A percentile compares a stretch with the other conserved stretches of the same genome.
Evolutionary conservation across 92 coral and sea anemone genomes (phyloP).

Genomic region (Meandrina meandrites): DNA sequence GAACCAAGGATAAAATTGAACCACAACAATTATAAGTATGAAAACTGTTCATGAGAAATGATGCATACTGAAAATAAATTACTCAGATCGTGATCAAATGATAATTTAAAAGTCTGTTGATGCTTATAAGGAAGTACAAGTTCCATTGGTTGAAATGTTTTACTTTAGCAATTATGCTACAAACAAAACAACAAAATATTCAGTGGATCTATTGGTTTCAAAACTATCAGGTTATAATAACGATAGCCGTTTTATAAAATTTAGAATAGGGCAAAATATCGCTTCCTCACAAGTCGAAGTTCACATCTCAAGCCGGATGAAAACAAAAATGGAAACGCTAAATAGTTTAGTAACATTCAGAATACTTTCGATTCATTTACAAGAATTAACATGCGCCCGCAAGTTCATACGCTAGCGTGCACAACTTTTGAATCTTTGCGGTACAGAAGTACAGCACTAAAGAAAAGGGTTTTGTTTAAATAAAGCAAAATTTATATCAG

Average conservation of each 20-base stretch:
- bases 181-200: background rate
- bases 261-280: too few species aligned
- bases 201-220: background rate
- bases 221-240: too few species aligned
- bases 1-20: too few species aligned
- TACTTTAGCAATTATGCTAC: background rate
- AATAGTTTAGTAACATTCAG: conserved; percentile 12
- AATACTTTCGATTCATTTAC: conserved; percentile 10
- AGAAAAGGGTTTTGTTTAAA: too few species aligned
- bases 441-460: too few species aligned
- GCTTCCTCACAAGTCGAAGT: too few species aligned
- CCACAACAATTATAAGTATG: too few species aligned
- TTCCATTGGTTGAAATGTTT: background rate
- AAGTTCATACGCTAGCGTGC: background rate
- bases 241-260: too few species aligned
- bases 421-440: background rate
- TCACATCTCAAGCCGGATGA: background rate
- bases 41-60: background rate
- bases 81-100: background rate
- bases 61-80: background rate
- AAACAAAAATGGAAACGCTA: background rate
- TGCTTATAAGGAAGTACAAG: background rate
- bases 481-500: background rate
- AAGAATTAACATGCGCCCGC: conserved; percentile 18
- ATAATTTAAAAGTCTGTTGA: background rate